These are phyloP conservation scores for Papilio elwesi DNA, from an alignment of 2,888 invertebrate species.

Conservation along the genomic window DNA sequence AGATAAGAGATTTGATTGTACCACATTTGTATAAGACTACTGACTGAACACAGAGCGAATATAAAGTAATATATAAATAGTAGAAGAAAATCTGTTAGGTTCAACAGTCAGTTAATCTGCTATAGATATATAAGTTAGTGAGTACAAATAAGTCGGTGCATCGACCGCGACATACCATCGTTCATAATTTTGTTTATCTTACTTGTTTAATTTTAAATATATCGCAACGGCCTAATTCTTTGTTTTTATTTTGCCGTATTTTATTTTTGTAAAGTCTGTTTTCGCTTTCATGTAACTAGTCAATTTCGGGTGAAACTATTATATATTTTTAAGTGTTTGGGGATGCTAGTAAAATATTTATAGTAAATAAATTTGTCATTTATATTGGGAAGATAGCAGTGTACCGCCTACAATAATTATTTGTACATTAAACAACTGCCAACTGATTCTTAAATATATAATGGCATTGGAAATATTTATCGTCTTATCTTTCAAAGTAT, in stretches of 20 bases:
- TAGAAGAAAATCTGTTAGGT: background rate
- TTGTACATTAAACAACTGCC: slow-evolving; percentile 12
- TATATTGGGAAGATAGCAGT: background rate
- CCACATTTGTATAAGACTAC: background rate
- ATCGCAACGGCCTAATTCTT: background rate
- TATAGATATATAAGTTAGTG: background rate
- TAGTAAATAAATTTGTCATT: background rate
- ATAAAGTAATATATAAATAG: background rate
- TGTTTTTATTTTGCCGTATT: background rate
- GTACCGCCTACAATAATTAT: background rate
- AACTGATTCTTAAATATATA: background rate
- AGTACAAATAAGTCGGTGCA: slow-evolving; percentile 7
- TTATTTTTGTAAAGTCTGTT: background rate
- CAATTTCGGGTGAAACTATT: background rate
- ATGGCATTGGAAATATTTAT: slow-evolving; percentile 20
- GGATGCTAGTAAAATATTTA: background rate
- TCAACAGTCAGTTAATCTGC: slow-evolving; percentile 7
- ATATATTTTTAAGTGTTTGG: background rate
- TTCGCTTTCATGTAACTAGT: background rate
- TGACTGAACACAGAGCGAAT: background rate
- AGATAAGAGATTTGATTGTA: too few relatives aligned
- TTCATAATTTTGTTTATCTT: slow-evolving; percentile 13
- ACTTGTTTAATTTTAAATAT: slow-evolving; percentile 5
- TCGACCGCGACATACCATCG: background rate
- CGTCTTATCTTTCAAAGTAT: slow-evolving; percentile 17